Evolutionary conservation across 2,888 invertebrate genomes (phyloP), one percentile per base, ranked within the genome.

Genomic region (Phortica magna): DNA sequence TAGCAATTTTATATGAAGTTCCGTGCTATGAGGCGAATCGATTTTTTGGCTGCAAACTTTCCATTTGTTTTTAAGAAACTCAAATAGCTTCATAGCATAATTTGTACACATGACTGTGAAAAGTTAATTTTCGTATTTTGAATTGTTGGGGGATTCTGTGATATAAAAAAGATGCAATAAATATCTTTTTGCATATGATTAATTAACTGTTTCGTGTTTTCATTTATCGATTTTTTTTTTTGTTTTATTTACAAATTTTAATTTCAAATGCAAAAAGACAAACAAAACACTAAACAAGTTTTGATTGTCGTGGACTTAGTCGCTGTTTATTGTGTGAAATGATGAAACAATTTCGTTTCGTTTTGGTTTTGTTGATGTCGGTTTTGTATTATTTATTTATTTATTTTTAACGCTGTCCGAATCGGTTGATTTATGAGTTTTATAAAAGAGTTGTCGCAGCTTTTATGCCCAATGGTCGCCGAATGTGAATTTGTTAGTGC

Each of bases 401-500:
- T 57, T 67, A 12, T 48, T 48, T 48, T 14, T 48, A 12, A 12
- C 14, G 48, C 14, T 48, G 48, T 48, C 48, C 73, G 76, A 59
- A 39, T 22, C 79, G 19, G 73, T 48, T 87, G 87, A 87, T 87
- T 84, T 87, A 87, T 87, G 86, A 74, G 75, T 78, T 84, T 88
- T 86, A 86, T 84, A 88, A 85, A 87, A 86, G 80, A 86, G 80
- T 87, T 85, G 87, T 85, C 86, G 83, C 84, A 82, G 82, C 83
- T 82, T 81, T 82, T 77, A 79, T 81, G 78, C 79, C 76, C 75
- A 73, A 79, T 42, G 39, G 73, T 77, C 75, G 57, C 59, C 75
- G 77, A 77, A 85, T 87, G 87, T 85, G 82, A 84, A 81, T 83
- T 82, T 83, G 78, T 82, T 31, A 31, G 31, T 31, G 31, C 31